Evolutionary conservation across 2,888 invertebrate genomes (phyloP).

Genomic region (Amphiduros pacificus): DNA sequence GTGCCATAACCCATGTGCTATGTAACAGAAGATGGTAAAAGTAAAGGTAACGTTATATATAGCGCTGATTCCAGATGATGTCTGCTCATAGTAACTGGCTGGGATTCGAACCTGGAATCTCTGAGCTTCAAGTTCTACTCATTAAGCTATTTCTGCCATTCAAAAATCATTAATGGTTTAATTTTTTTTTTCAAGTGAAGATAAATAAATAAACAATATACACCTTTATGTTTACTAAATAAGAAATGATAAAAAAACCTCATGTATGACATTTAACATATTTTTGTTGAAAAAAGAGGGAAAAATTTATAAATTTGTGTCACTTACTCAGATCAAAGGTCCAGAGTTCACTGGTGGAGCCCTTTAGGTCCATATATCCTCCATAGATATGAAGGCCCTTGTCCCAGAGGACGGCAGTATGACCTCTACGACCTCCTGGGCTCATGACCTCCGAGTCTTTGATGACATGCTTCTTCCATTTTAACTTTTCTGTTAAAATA

Average conservation of each 20-base stretch:
- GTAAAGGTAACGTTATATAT: no score
- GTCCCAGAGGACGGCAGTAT: conserved; percentile 77
- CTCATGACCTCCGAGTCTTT: conserved; percentile 22
- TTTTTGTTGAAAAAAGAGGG: neutral
- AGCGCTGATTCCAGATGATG: no score
- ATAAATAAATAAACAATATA: no score
- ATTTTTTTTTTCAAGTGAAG: no score
- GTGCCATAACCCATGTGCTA: conserved; percentile 19
- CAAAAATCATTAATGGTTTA: no score
- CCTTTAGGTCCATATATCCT: conserved; percentile 82
- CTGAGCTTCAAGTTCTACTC: no score
- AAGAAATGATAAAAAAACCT: neutral
- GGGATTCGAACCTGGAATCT: no score
- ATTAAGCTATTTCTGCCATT: no score
- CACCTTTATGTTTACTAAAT: no score
- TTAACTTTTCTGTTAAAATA: neutral
- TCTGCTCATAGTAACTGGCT: no score
- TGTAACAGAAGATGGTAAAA: no score
- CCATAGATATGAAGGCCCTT: conserved; percentile 83
- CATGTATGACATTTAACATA: neutral
- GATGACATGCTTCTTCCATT: conserved; percentile 35
- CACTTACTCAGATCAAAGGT: conserved; percentile 79
- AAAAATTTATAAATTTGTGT: neutral
- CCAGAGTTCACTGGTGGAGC: conserved; percentile 85
- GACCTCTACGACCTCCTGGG: conserved; percentile 80